phyloP scores from a whole-genome alignment of 2,888 invertebrate genomes.

The Mythimna impura region DNA sequence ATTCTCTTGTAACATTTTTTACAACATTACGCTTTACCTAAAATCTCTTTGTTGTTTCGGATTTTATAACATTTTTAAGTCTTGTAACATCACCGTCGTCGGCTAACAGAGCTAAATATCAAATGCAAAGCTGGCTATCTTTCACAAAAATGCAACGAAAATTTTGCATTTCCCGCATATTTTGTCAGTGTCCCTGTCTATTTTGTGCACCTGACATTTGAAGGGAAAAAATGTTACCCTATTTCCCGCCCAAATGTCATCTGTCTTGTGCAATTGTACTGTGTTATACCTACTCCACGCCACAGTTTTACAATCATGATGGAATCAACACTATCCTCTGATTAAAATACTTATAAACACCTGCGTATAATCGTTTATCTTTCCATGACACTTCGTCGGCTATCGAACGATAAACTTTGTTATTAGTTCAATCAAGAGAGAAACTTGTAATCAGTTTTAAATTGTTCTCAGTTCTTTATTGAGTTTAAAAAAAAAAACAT shows the following conservation, averaged over 20 bases:
- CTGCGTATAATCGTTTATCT: conserved; percentile 77
- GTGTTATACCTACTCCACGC: not conserved
- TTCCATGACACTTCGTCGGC: conserved; percentile 71
- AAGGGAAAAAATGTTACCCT: conserved; percentile 4
- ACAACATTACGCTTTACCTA: not conserved
- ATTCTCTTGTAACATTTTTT: conserved; percentile 22
- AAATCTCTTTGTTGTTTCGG: not conserved
- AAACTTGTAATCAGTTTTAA: conserved; percentile 68
- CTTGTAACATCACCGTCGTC: not conserved
- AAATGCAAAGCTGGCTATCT: conserved; percentile 30
- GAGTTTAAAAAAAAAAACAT: conserved; percentile 21
- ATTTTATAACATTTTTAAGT: conserved; percentile 11
- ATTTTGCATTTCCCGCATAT: conserved; percentile 34
- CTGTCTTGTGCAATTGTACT: conserved; percentile 2
- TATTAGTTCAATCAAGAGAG: conserved; percentile 71
- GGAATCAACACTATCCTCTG: conserved; percentile 61
- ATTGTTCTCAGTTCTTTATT: conserved; percentile 57
- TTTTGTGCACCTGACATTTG: conserved; percentile 33
- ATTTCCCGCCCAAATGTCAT: conserved; percentile 20
- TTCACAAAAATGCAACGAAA: conserved; percentile 42
- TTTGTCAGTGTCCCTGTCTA: conserved; percentile 12
- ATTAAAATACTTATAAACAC: conserved; percentile 76
- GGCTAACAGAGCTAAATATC: conserved; percentile 28
- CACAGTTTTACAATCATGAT: conserved; percentile 21
- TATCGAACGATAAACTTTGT: conserved; percentile 75